Base-by-base conservation (phyloP, 2,888 invertebrate genomes). In the Meandrusa payeni region DNA sequence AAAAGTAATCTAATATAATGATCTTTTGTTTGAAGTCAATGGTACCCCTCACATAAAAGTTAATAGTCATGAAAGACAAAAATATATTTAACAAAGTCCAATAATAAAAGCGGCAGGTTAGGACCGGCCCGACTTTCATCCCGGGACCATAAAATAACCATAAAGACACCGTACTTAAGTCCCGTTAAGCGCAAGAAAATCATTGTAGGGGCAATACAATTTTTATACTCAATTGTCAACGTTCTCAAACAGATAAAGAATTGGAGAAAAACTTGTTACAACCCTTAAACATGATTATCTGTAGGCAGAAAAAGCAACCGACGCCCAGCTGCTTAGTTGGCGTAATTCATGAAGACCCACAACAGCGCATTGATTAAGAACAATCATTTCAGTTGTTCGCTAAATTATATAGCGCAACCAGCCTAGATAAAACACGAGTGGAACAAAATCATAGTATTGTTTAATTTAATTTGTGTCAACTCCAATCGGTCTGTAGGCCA, bases 141-240 rank as follows among this genome's bases (percentile, higher is more conserved):
- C 12, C 15, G 38, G n/a, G 5, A 33, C 42, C 46, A 27, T 53
- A 52, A 55, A 53, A 45, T 27, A 26, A 43, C 40, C 32, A 41
- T 43, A 49, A 52, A 48, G 39, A 46, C 27, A 23, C 46, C 39
- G 37, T 31, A 41, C 31, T 32, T 10, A 47, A 19, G 38, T 51
- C 40, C 52, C 51, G 55, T 53, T 52, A 54, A 34, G 27, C 15
- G 27, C 7, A 34, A 28, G 20, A 15, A 34, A 22, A 17, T 15
- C 4, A 3, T 37, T 15, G 9, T 22, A 13, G 20, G 2, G 20
- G 22, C 36, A 12, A n/a, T 20, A 22, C n/a, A 29, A 1, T n/a
- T 7, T 28, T 20, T 12, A 22, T 27, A 11, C 24, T 9, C 7
- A 23, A 34, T 37, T 37, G 38, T 38, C 17, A 28, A 28, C 7